Base-by-base conservation (phyloP, 2,888 invertebrate genomes). In the Lasioglossum figueresi region DNA sequence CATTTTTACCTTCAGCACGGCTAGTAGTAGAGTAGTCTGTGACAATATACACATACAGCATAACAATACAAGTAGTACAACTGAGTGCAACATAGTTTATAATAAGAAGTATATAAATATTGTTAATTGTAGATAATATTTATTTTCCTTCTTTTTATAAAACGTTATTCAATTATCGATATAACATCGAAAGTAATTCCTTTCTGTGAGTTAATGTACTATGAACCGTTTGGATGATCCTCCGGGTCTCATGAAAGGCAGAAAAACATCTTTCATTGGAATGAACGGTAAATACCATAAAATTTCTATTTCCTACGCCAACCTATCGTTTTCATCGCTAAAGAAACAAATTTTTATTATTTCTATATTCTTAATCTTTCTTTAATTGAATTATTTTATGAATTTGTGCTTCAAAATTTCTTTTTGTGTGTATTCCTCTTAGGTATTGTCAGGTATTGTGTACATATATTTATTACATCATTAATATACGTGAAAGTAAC, bases 191-290 rank as follows among this genome's bases (percentile, higher is more conserved):
- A 48, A 72, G 68, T 76, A 84, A 74, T 79, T 48, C n/a, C 84
- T 59, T 73, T 6, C 56, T 73, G 12, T n/a, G 76, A 78, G 23
- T 90, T 86, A 82, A 89, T 88, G 87, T 94, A 94, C 91, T 93
- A 94, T 94, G 94, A 94, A 93, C 86, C 94, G 94, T 84, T 89
- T 94, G 89, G 94, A 94, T 91, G 94, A 94, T 92, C 88, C 93
- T 88, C 91, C 92, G 82, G 90, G 91, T 88, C 91, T 93, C 81
- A 92, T 92, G 86, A 93, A 94, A 92, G 93, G 93, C 90, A 92
- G 94, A 91, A 94, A 94, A 92, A 92, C 94, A 88, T 92, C 93
- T 80, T 94, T 93, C 83, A 93, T 93, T 89, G 94, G 94, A 87
- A 94, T 94, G 94, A 94, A 94, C 91, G 93, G 93, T 93, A 89